Evolutionary conservation across 2,888 invertebrate species (phyloP), one percentile per base, ranked within the genome.

Genomic region (Drosophila putrida): DNA sequence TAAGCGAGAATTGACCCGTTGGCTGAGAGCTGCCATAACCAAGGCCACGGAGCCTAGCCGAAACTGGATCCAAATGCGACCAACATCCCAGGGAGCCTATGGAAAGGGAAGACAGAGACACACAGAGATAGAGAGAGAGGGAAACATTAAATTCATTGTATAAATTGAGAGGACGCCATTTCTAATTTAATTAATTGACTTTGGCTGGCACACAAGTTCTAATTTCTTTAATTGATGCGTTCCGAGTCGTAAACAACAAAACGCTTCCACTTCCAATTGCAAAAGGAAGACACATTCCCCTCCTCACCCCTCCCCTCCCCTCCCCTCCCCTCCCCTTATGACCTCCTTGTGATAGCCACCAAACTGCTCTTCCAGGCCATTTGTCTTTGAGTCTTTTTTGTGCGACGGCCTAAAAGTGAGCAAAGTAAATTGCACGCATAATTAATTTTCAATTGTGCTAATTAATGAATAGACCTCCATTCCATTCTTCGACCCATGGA

Each of bases 1-100:
- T 95, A 38, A 96, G 92, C 36, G 94, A 93, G 71, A 96, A 94
- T 75, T 95, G 94, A 49, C 94, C 94, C 13, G 95, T 94, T 63
- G 93, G 92, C 67, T 91, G 83, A 15, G 92, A 91, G 75, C 94
- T 93, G 28, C 94, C 94, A 35, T 94, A 93, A 46, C 94, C 94
- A 67, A 94, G 90, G 13, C 94, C 94, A 71, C 94, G 93, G 60
- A 94, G 87, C 44, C 93, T 92, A 36, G 94, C 93, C 53, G 93
- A 94, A 51, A 93, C 93, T 43, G 93, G 92, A 84, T 93, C 93
- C 51, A 94, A 92, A 81, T 94, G 94, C 15, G 94, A 94, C 95
- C 95, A 95, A 87, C 95, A 95, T 36, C 95, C 94, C 51, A 94
- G 93, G 9, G 94, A 94, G 75, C 94, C 94, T 94, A 62, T 6